These are phyloP conservation scores for Neomorphus geoffroyi DNA, from an alignment of 2,797 vertebrate genomes.

Conservation along the genomic window DNA sequence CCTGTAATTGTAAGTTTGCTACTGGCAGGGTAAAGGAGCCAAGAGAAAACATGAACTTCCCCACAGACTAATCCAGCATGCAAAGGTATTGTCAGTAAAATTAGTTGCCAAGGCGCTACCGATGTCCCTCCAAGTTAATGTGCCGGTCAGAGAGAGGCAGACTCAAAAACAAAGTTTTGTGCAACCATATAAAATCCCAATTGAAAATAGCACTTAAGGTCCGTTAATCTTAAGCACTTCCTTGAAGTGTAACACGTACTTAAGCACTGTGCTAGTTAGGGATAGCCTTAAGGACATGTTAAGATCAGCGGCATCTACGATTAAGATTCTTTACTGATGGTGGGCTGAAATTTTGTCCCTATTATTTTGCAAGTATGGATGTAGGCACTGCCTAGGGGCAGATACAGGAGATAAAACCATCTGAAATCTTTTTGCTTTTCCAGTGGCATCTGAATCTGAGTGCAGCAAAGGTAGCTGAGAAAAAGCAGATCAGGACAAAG, in stretches of 20 bases:
- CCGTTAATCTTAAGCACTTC: not conserved
- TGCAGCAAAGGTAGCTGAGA: not conserved
- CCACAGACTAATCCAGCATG: not conserved
- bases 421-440: not conserved
- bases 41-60: not conserved
- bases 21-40: not conserved
- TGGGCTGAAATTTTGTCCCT: not conserved
- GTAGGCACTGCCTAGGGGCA: not conserved
- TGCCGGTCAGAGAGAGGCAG: not conserved
- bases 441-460: not conserved
- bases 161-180: conserved; percentile 11
- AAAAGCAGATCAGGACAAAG: not conserved
- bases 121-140: not conserved
- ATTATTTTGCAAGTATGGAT: not conserved
- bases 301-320: not conserved
- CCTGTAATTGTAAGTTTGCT: not conserved
- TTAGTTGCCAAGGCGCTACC: not conserved
- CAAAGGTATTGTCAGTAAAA: not conserved
- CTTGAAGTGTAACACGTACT: not conserved
- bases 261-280: not conserved
- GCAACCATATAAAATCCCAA: not conserved
- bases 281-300: not conserved
- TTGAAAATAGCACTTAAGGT: accelerated
- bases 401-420: not conserved
- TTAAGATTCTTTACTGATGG: not conserved